Base-by-base conservation (phyloP, 2,113 vertebrate genomes). In the Chaenogobius annularis region DNA sequence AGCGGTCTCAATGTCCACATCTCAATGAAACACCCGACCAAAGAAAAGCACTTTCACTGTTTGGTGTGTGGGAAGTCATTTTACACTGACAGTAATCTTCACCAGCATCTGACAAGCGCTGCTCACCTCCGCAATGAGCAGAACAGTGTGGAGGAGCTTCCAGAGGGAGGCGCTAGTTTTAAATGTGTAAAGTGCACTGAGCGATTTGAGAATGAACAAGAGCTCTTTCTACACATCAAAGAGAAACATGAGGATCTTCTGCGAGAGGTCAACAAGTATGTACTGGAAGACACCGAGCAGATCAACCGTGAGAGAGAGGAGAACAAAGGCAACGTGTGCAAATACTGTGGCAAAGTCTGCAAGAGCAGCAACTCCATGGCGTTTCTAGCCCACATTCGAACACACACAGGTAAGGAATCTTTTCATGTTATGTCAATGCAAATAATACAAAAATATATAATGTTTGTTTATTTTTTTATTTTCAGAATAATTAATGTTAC, bases 341-440 rank as follows among this genome's bases (percentile, higher is more conserved):
- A 96, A 88, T 96, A 96, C 58, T 99, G 98, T 17, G 96, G 97
- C 72, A 99, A 99, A 93, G 94, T 97, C 89, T 98, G 98, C 85
- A 96, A 97, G 87, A 98, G 97, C 87, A 98, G 96, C 93, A 98
- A 99, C 86, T 99, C 98, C 73, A 97, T 99, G 96, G 96, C 97
- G 5, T 99, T 99, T 81, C 93, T 98, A 66, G 97, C 97, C 7
- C 98, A 99, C 84, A 95, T 99, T 46, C 96, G 98, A 79, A 99
- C 98, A 5, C 98, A 99, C 54, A 99, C 98, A 82, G 98, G 98
- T 98, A 96, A 12, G 3, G 89, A 74, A 73, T 5, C 7, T 20
- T 23, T 7, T 40, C 35, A n/a, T 43, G 5, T n/a, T 54, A 20
- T 3, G n/a, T n/a, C 9, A 54, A 54, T 54, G 9, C 19, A 54